phyloP scores from a whole-genome alignment of 2,888 invertebrate species.

The Campoplex capitator region DNA sequence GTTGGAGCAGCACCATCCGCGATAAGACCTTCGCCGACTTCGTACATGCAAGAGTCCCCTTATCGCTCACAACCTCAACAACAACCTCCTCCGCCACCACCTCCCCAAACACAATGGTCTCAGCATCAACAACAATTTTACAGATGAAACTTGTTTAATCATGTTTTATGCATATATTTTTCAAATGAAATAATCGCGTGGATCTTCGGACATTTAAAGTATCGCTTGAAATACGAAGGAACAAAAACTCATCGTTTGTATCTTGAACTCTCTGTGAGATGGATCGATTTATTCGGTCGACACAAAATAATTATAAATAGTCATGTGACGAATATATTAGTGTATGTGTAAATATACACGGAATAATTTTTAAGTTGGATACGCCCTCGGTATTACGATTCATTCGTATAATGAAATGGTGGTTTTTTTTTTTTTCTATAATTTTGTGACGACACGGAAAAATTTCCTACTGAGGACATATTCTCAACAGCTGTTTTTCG shows the following conservation, averaged over 20 bases:
- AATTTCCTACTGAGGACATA: not conserved
- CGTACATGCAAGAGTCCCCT: constrained; percentile 80
- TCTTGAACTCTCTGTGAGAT: constrained; percentile 4
- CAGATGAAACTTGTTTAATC: constrained; percentile 83
- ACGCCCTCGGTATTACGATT: not conserved
- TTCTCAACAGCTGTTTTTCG: not conserved
- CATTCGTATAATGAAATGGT: constrained; percentile 6
- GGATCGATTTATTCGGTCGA: not conserved
- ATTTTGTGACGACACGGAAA: not conserved
- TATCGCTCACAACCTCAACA: constrained; percentile 84
- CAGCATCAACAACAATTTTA: constrained; percentile 89
- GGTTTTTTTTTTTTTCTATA: not conserved
- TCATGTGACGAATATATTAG: constrained; percentile 6
- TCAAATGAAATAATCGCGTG: not conserved
- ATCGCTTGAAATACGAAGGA: not conserved
- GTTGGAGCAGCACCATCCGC: constrained; percentile 81
- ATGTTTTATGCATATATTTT: constrained; percentile 20
- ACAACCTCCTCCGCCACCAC: constrained; percentile 80
- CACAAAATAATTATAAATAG: constrained; percentile 2
- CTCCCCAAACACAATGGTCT: constrained; percentile 82
- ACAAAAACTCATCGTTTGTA: not conserved
- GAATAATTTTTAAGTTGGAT: constrained; percentile 11
- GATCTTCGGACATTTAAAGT: not conserved
- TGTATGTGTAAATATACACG: constrained; percentile 18
- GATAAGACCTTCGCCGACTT: constrained; percentile 79